phyloP scores from a whole-genome alignment of 2,113 vertebrate species.

The Archilochus colubris region DNA sequence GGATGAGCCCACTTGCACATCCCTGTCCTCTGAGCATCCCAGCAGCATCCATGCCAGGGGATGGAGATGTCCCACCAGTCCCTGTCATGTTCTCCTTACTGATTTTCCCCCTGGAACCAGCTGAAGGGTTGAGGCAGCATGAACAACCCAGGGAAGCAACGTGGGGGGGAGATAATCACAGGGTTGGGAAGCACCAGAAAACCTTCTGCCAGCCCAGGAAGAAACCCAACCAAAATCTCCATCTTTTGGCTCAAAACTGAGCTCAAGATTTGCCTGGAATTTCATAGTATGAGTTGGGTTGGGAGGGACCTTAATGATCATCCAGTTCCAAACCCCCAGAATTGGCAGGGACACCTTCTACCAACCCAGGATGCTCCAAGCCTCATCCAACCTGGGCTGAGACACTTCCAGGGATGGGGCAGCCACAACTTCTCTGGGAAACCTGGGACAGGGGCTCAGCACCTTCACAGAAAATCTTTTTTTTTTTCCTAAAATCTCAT shows the following conservation, averaged over 20 bases:
- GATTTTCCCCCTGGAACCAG: background rate
- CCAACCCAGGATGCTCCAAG: too few relatives aligned
- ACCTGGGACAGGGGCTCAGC: too few relatives aligned
- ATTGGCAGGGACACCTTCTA: too few relatives aligned
- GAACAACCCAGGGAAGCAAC: background rate
- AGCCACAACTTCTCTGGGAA: too few relatives aligned
- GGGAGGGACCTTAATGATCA: too few relatives aligned
- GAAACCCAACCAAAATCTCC: background rate
- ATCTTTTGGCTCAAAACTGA: background rate
- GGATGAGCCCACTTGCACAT: background rate
- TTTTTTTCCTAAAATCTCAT: too few relatives aligned
- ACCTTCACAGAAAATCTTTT: too few relatives aligned
- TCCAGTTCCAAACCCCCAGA: too few relatives aligned
- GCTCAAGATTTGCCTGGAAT: background rate
- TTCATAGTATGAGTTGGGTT: too few relatives aligned
- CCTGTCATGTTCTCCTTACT: background rate
- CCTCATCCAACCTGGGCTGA: too few relatives aligned
- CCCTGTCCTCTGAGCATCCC: background rate
- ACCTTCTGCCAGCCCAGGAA: background rate
- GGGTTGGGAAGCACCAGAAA: background rate
- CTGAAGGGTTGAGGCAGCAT: background rate
- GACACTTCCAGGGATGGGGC: too few relatives aligned
- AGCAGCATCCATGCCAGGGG: background rate
- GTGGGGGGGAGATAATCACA: background rate
- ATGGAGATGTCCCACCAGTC: background rate